Conservation (phyloP, 2,113 vertebrate species). For the Potamarius usumacintae region DNA sequence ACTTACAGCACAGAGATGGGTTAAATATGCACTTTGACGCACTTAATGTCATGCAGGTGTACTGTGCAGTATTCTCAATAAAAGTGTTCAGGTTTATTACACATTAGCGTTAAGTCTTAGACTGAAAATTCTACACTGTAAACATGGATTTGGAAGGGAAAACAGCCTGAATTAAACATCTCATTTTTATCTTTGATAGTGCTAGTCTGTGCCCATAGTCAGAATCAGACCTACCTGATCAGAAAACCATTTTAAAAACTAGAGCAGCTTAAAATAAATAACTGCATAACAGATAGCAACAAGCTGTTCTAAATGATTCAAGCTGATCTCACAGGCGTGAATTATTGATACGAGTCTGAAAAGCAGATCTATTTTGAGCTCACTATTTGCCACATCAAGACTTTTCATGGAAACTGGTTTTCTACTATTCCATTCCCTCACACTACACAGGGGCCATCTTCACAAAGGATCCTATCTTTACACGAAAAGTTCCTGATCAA, state of each 20-base stretch:
- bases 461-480: neutral
- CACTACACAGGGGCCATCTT: neutral
- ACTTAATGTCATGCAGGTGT: neutral
- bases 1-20: too few species aligned
- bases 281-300: neutral
- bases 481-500: neutral
- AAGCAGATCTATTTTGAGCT: neutral
- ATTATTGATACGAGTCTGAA: constrained; percentile 48
- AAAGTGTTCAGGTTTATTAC: neutral
- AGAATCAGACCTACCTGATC: neutral
- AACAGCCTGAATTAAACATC: neutral
- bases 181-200: neutral
- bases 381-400: neutral
- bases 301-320: constrained; percentile 44
- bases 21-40: neutral
- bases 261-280: neutral
- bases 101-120: neutral
- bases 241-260: neutral
- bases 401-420: constrained; percentile 15
- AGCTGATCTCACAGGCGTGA: constrained; percentile 29
- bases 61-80: too few species aligned
- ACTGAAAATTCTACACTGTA: neutral
- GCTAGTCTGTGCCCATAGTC: neutral
- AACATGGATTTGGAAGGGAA: neutral
- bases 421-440: neutral